Percentiles rank a stretch among this genome's conserved stretches.
Evolutionary conservation across 2,113 vertebrate species (phyloP).

Genomic region (Dermatemys mawii): DNA sequence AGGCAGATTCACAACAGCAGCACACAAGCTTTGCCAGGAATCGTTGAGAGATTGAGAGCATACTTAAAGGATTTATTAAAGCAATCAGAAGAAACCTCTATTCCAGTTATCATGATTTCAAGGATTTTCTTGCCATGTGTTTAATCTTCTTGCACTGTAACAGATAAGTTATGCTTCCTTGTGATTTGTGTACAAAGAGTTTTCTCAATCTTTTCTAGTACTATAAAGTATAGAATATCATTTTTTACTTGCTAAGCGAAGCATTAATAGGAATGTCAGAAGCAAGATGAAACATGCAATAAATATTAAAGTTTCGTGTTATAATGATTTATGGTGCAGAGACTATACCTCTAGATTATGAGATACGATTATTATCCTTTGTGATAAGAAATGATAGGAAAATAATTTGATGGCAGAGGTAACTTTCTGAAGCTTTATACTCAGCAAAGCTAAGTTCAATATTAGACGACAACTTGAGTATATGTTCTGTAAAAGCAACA

Average conservation of each 20-base stretch:
- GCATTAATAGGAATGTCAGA: constrained; percentile 69
- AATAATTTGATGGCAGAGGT: constrained; percentile 7
- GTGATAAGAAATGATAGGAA: constrained; percentile 36
- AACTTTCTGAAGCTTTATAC: constrained; percentile 30
- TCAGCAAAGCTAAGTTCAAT: neutral
- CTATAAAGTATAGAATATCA: constrained; percentile 42
- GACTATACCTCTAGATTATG: constrained; percentile 53
- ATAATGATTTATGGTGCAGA: constrained; percentile 59
- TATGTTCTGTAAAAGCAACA: neutral
- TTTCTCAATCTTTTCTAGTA: constrained; percentile 70
- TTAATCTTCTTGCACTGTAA: constrained; percentile 76
- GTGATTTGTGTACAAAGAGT: constrained; percentile 77
- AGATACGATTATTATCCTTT: constrained; percentile 62
- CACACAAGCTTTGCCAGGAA: constrained; percentile 75
- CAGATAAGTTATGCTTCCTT: constrained; percentile 73
- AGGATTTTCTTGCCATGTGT: constrained; percentile 73
- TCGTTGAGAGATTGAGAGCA: constrained; percentile 70
- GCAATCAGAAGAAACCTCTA: constrained; percentile 68
- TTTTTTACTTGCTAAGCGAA: constrained; percentile 67
- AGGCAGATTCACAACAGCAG: constrained; percentile 73
- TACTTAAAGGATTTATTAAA: constrained; percentile 82
- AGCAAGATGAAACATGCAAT: constrained; percentile 66
- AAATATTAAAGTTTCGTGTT: constrained; percentile 71
- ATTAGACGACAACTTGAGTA: neutral
- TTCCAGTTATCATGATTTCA: constrained; percentile 73